Evolutionary conservation across 2,113 vertebrate genomes (phyloP).

Genomic region (Dipodomys spectabilis): DNA sequence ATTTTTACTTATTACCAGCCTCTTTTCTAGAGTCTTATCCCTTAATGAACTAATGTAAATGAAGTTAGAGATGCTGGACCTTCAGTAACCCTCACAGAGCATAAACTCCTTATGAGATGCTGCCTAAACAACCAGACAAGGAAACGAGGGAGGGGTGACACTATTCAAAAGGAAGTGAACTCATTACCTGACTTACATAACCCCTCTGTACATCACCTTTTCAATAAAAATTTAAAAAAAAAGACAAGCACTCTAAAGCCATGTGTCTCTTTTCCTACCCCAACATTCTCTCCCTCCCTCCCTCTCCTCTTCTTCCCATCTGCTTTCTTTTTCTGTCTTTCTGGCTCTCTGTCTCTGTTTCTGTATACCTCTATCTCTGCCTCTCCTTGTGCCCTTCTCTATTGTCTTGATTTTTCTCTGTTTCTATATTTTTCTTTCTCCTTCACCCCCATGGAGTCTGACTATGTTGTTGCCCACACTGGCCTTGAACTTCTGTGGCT

Average conservation of each 20-base stretch:
- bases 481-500: not conserved
- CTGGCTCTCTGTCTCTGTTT: no score
- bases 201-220: no score
- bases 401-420: not conserved
- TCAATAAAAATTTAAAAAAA: no score
- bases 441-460: no score
- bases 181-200: no score
- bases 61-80: not conserved
- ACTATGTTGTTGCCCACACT: not conserved
- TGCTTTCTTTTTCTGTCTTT: no score
- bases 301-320: no score
- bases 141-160: no score
- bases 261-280: not conserved
- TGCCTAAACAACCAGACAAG: not conserved
- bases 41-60: slow-evolving; percentile 45
- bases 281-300: not conserved
- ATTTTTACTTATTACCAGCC: slow-evolving; percentile 25
- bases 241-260: not conserved
- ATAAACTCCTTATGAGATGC: not conserved
- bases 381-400: not conserved
- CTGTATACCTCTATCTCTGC: not conserved
- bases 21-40: slow-evolving; percentile 17
- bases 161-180: no score
- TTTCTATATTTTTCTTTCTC: not conserved
- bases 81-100: not conserved